These are phyloP conservation scores for Haliaeetus leucogaster DNA, from an alignment of 2,113 vertebrate genomes.

Conservation along the genomic window DNA sequence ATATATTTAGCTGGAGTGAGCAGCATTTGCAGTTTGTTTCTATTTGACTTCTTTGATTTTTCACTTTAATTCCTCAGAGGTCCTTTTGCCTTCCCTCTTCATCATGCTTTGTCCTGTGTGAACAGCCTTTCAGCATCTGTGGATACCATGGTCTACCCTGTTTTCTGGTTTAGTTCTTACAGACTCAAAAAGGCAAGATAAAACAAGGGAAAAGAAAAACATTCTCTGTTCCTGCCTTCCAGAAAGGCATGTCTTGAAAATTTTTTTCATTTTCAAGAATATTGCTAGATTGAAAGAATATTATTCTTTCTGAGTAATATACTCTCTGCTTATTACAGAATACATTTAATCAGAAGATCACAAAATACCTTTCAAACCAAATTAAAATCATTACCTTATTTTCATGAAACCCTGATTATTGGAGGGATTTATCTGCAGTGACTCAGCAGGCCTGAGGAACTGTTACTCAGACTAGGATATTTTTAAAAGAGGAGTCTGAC, in stretches of 20 bases:
- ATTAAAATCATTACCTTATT: neutral
- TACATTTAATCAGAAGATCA: neutral
- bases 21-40: neutral
- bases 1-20: neutral
- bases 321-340: neutral
- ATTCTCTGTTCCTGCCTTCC: neutral
- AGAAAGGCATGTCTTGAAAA: neutral
- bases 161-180: neutral
- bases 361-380: neutral
- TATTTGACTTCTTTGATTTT: neutral
- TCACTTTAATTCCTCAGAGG: neutral
- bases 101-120: neutral
- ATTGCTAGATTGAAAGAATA: neutral
- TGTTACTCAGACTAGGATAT: neutral
- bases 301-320: neutral
- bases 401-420: neutral
- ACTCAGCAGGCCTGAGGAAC: neutral
- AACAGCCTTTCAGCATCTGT: neutral
- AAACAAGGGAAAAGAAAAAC: neutral
- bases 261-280: neutral
- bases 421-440: constrained; percentile 14
- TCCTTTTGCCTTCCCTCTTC: neutral
- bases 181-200: neutral
- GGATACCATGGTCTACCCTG: neutral
- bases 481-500: neutral